Evolutionary conservation across 2,888 invertebrate species (phyloP), one percentile per base, ranked within the genome.

Genomic region (Habrosyne pyritoides): DNA sequence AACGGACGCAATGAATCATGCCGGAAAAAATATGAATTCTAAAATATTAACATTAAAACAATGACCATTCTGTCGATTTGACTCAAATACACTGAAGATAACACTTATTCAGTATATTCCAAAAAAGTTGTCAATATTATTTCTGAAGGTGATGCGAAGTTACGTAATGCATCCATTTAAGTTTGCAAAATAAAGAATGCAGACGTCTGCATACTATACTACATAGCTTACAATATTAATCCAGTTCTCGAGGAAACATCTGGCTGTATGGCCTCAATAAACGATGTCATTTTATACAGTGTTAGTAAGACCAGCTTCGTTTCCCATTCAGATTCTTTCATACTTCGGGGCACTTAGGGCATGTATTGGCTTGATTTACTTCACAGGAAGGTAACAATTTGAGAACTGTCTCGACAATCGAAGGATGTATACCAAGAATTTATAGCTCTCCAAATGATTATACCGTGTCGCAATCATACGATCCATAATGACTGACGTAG

Each of bases 351-450:
- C 22, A 21, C 21, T n/a, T 3, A 18, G 59, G 57, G 26, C 64
- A 58, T 63, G 66, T 63, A 64, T 54, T 66, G 66, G 61, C 56
- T 59, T 68, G 67, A 74, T 73, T 72, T 69, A 72, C 61, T 60
- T 60, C 62, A 74, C 85, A 85, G 87, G 87, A 87, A 85, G 82
- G 71, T 66, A 73, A 75, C 83, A 84, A 84, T 87, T 84, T 79
- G 74, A 74, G 28, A 21, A 10, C 50, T 10, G 63, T 69, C 73
- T 66, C 67, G 67, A 86, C 90, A 89, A 89, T 89, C 87, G 84
- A 86, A 89, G 90, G 90, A 90, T 89, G 86, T 84, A 75, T 70
- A 73, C 65, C 81, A 81, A 82, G 83, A 86, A 85, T 85, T 85
- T 82, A 84, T 87, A 80, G 75, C 79, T 70, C 77, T 65, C 42